Evolutionary conservation across 2,113 vertebrate genomes (phyloP).

Genomic region (Limnothrissa miodon): DNA sequence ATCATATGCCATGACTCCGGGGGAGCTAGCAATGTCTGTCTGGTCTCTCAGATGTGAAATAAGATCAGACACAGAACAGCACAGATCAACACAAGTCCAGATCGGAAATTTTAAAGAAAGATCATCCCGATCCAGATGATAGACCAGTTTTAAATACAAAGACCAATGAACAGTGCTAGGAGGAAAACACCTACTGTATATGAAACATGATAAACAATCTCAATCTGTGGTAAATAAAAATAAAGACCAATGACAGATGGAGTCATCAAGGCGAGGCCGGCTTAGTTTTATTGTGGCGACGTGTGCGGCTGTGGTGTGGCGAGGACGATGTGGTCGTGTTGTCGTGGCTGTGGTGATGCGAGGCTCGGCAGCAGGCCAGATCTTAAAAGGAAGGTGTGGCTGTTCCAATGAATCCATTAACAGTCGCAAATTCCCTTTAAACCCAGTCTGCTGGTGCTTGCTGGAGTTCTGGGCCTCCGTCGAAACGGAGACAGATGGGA

Average conservation of each 20-base stretch:
- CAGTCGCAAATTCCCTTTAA: conserved; percentile 88
- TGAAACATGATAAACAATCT: too few species aligned
- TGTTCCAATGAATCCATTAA: conserved; percentile 79
- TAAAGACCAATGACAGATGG: too few species aligned
- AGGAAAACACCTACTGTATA: too few species aligned
- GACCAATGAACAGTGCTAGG: too few species aligned
- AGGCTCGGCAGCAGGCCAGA: conserved; percentile 82
- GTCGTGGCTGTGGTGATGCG: conserved; percentile 41
- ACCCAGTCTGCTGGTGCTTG: conserved; percentile 81
- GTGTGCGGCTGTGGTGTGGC: neutral
- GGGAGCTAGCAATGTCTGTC: neutral
- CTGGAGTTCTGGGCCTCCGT: conserved; percentile 66
- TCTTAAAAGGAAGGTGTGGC: conserved; percentile 87
- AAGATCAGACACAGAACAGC: neutral
- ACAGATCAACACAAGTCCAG: neutral
- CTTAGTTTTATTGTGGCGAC: neutral
- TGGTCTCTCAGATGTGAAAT: neutral
- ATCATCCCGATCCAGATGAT: too few species aligned
- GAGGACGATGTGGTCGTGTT: neutral
- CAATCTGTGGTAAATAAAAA: too few species aligned
- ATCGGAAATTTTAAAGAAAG: too few species aligned
- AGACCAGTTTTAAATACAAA: too few species aligned
- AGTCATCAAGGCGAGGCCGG: too few species aligned
- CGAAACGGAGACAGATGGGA: conserved; percentile 29
- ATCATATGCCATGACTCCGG: neutral